Evolutionary conservation across 2,888 invertebrate species (phyloP), one percentile per base, ranked within the genome.

Genomic region (Epicampocera succincta): DNA sequence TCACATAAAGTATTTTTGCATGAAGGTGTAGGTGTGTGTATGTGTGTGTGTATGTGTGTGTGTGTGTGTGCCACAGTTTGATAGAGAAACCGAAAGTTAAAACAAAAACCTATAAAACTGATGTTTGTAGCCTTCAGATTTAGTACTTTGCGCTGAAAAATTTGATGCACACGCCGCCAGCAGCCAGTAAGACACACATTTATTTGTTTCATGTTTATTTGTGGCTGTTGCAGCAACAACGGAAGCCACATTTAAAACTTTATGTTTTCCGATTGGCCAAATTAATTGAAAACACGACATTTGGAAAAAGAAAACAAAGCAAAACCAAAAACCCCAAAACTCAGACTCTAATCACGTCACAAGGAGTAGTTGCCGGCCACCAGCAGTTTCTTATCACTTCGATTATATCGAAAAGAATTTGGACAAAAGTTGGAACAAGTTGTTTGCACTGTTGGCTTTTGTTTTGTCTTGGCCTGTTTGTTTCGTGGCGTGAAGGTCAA

Each of bases 21-120:
- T n/a, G n/a, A n/a, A n/a, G n/a, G n/a, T n/a, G n/a, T n/a, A n/a
- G n/a, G n/a, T n/a, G n/a, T n/a, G n/a, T n/a, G n/a, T n/a, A n/a
- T n/a, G n/a, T n/a, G n/a, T n/a, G n/a, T n/a, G n/a, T n/a, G n/a
- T n/a, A n/a, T n/a, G n/a, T n/a, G n/a, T n/a, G n/a, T n/a, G n/a
- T n/a, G n/a, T n/a, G n/a, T n/a, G n/a, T n/a, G n/a, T n/a, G n/a
- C n/a, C n/a, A 5, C 33, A 33, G 33, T 48, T 79, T 68, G 19
- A 63, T 63, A 74, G 29, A 68, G 74, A 80, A 74, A 80, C 65
- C 58, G 74, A 80, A 75, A 80, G 74, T 75, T 19, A 44, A 68
- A 42, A 54, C 15, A 54, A 68, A 61, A 61, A 9, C 46, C 4
- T 25, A 66, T 44, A 61, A 58, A 33, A 69, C 46, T 60, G 61